Percentiles rank a stretch among this genome's conserved stretches.
phyloP scores from a whole-genome alignment of 1,140 invertebrate genomes.

The Saccostrea cuccullata region DNA sequence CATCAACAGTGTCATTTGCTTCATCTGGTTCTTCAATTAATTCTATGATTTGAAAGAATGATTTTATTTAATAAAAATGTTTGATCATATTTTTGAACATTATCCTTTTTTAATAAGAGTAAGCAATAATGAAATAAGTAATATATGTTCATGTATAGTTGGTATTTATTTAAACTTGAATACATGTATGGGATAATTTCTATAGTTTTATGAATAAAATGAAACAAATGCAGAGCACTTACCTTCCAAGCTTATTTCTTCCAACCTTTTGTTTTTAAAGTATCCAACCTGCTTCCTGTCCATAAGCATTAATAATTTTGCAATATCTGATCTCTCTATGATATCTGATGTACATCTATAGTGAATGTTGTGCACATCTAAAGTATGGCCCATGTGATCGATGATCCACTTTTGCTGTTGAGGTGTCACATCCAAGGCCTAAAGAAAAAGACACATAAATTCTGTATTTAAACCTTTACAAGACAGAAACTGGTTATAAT shows the following conservation, averaged over 20 bases:
- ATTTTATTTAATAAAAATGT: conserved; percentile 9
- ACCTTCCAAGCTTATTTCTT: conserved; percentile 48
- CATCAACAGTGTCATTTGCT: background rate
- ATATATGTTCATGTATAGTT: conserved; percentile 1
- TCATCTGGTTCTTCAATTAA: conserved; percentile 11
- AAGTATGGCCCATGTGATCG: conserved; percentile 49
- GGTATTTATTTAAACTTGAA: too few relatives aligned
- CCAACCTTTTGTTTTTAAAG: conserved; percentile 41
- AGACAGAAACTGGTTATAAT: conserved; percentile 1
- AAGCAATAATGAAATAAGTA: background rate
- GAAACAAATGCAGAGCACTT: background rate
- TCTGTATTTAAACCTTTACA: conserved; percentile 24
- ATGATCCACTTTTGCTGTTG: conserved; percentile 43
- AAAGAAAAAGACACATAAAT: conserved; percentile 27
- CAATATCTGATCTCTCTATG: conserved; percentile 45
- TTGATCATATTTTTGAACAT: conserved; percentile 23
- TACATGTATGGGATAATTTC: conserved; percentile 2
- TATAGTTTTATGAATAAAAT: conserved; percentile 2
- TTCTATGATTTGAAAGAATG: conserved; percentile 11
- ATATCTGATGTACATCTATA: conserved; percentile 47
- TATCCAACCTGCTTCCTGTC: conserved; percentile 32
- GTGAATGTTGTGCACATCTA: conserved; percentile 50
- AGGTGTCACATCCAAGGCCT: conserved; percentile 41
- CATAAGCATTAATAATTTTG: conserved; percentile 42
- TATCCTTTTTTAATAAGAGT: conserved; percentile 9